A percentile compares a stretch with the other conserved stretches of the same genome.
phyloP scores from a whole-genome alignment of 2,113 vertebrate species.

The Spheniscus mendiculus region DNA sequence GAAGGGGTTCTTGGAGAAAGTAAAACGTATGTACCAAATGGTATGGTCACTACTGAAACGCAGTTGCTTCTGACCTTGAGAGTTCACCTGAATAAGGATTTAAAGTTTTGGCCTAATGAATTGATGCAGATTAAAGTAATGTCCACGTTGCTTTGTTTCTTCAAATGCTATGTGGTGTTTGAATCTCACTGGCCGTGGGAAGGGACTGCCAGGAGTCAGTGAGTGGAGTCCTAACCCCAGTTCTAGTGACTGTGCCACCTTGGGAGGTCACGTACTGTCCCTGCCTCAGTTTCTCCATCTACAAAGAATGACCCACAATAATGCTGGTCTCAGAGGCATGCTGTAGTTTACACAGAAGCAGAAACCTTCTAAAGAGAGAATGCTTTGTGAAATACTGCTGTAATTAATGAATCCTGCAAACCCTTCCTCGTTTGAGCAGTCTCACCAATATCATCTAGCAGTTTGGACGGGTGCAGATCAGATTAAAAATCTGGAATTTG shows the following conservation, averaged over 20 bases:
- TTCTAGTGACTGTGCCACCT: background rate
- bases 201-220: background rate
- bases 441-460: background rate
- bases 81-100: background rate
- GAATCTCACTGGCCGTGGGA: background rate
- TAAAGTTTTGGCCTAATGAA: background rate
- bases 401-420: background rate
- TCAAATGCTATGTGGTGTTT: background rate
- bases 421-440: background rate
- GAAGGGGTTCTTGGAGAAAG: background rate
- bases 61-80: background rate
- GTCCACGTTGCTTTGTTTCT: background rate
- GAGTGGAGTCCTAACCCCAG: background rate
- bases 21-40: background rate
- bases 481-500: background rate
- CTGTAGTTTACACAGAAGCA: background rate
- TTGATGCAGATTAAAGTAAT: background rate
- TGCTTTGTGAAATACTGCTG: background rate
- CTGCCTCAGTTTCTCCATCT: background rate
- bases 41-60: background rate
- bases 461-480: background rate
- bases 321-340: fast-evolving
- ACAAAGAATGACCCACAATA: background rate
- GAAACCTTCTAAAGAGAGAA: background rate
- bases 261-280: background rate